phyloP scores from a whole-genome alignment of 2,797 vertebrate genomes.

The Cichlasoma orientale region DNA sequence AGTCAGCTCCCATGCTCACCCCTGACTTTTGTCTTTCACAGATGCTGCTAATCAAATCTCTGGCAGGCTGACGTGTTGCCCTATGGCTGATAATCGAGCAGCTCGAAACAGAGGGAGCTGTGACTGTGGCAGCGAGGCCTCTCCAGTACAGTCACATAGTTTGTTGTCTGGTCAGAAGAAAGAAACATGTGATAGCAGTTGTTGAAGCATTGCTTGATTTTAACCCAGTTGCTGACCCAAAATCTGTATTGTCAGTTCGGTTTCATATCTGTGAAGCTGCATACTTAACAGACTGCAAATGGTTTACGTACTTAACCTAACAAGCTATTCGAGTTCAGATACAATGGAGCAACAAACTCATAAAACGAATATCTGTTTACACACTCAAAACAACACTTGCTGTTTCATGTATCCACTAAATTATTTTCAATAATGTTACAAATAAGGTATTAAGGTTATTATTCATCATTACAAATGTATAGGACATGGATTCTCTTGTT shows the following conservation, averaged over 20 bases:
- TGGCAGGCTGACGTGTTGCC: constrained; percentile 36
- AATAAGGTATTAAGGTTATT: neutral
- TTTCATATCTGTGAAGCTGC: neutral
- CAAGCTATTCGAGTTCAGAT: neutral
- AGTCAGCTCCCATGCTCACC: constrained; percentile 35
- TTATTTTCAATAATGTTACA: neutral
- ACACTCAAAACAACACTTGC: too few species aligned
- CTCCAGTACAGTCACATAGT: constrained; percentile 4
- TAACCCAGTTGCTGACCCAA: neutral
- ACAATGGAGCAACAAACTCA: too few species aligned
- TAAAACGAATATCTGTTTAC: too few species aligned
- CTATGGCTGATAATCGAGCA: constrained; percentile 33
- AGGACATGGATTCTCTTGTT: neutral
- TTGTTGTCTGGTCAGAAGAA: constrained; percentile 4
- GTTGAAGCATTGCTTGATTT: neutral
- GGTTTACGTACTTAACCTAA: neutral
- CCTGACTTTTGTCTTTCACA: constrained; percentile 36
- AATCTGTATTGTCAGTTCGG: neutral
- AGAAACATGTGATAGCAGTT: constrained; percentile 11
- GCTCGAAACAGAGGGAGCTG: constrained; percentile 13
- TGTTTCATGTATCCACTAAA: neutral
- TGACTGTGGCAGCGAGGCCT: constrained; percentile 5
- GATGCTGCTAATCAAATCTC: constrained; percentile 49
- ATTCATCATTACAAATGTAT: neutral
- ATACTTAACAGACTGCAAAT: too few species aligned